Base-by-base conservation (phyloP, 2,113 vertebrate species). In the Pomatostomus ruficeps region DNA sequence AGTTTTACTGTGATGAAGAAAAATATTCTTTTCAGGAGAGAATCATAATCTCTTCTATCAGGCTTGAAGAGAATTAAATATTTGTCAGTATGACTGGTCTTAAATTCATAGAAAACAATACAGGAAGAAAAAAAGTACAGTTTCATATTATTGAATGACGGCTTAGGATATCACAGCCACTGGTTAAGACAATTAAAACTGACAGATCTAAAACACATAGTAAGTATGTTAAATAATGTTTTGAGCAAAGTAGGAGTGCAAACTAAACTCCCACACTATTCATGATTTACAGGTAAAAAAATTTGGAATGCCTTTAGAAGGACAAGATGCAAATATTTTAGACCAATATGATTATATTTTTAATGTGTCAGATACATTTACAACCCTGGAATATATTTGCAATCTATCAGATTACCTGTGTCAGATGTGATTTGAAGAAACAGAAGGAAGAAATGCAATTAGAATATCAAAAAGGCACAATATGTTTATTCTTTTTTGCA, bases 351-450 rank as follows among this genome's bases (percentile, higher is more conserved):
- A 76, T 57, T 76, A 59, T 61, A 62, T 88, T 73, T 85, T 87
- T 89, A 86, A 79, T 49, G 75, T 31, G 36, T 21, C 42, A 87
- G 61, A 61, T 88, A 57, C 6, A n/a, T 78, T 75, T 78, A 57
- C 23, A 85, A 29, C 33, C 52, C 58, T 81, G 77, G 13, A 49
- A 85, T 21, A 43, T 19, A 54, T 82, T 72, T 91, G 11, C 66
- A 68, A 61, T 83, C 68, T 89, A 66, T 75, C 54, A 91, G 54
- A 82, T 88, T 90, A 85, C 85, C 42, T 43, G 57, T 61, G 63
- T 95, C 77, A 88, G 77, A 52, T 87, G 38, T 72, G 70, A 77
- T 95, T 75, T 85, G n/a, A 88, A 91, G 77, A 70, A 87, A 67
- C 45, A 92, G 70, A 75, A 91, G 74, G 54, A 87, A 59, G 42